Conservation (phyloP, 2,113 vertebrate species). For the Podiceps cristatus region DNA sequence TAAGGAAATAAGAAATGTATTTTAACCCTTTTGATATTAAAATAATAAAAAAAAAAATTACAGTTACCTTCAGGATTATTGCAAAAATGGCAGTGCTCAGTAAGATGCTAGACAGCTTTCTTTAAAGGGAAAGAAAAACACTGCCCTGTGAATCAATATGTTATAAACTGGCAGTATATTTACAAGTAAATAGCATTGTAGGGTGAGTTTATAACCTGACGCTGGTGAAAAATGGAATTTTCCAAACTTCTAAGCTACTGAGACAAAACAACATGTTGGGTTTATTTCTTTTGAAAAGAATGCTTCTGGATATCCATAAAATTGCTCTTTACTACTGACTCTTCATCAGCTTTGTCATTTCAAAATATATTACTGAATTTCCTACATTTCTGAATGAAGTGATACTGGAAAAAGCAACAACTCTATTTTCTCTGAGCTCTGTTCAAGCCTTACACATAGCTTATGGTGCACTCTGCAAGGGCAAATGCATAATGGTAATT, state of each 20-base stretch:
- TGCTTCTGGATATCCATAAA: constrained; percentile 24
- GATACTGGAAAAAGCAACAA: not conserved
- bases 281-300: constrained; percentile 13
- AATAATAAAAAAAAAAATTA: not conserved
- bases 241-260: not conserved
- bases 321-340: not conserved
- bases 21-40: not conserved
- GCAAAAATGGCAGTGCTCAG: not conserved
- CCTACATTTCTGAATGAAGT: not conserved
- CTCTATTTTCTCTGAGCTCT: not conserved
- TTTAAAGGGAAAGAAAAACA: not conserved
- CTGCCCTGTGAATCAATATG: not conserved
- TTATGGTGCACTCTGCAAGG: not conserved
- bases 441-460: not conserved
- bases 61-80: not conserved
- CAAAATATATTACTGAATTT: not conserved
- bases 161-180: not conserved
- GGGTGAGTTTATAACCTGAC: constrained; percentile 4
- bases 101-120: not conserved
- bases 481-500: not conserved
- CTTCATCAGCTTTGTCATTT: not conserved
- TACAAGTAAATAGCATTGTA: not conserved
- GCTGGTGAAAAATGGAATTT: constrained; percentile 6
- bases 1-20: not conserved
- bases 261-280: not conserved